These are phyloP conservation scores for Lasioglossum calceatum DNA, from an alignment of 2,888 invertebrate species.

Conservation along the genomic window DNA sequence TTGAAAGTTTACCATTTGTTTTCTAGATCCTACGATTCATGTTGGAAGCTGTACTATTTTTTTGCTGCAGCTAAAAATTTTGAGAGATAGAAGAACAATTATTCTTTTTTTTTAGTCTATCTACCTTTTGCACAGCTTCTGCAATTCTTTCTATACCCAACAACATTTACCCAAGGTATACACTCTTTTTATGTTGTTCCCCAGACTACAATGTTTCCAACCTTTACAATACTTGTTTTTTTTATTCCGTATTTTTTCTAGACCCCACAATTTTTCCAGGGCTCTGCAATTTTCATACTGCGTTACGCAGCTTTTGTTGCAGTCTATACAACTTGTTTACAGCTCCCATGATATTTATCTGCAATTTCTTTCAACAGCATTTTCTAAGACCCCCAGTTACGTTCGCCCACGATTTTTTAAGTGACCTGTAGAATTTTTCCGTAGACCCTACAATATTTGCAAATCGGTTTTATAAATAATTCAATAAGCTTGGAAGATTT, in stretches of 20 bases:
- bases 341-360: neutral
- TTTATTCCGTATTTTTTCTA: neutral
- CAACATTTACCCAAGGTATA: neutral
- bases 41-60: neutral
- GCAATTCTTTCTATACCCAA: neutral
- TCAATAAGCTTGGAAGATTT: too few species aligned
- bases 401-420: neutral
- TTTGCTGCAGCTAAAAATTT: neutral
- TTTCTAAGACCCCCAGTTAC: neutral
- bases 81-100: neutral
- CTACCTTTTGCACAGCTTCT: neutral
- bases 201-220: neutral
- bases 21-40: neutral
- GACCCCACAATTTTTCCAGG: neutral
- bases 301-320: neutral
- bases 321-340: neutral
- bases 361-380: neutral
- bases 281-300: neutral
- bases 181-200: neutral
- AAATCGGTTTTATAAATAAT: too few species aligned
- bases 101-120: neutral
- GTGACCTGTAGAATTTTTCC: neutral
- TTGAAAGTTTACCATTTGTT: neutral
- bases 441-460: neutral
- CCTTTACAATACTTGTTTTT: neutral